Conservation (phyloP, 2,113 vertebrate genomes). For the Mohoua ochrocephala region DNA sequence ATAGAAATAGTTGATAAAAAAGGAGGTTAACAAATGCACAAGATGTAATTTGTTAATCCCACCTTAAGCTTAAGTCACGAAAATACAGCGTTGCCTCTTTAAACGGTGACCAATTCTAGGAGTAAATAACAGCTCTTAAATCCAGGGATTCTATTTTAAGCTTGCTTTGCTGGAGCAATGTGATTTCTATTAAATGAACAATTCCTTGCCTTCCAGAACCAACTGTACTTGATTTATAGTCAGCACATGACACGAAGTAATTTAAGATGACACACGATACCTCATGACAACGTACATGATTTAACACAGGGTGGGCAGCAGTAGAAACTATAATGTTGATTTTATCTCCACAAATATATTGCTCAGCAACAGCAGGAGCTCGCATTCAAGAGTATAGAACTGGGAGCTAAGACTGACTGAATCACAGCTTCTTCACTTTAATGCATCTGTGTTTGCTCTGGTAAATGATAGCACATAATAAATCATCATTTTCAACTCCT, state of each 20-base stretch:
- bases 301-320: background rate
- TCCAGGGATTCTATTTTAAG: background rate
- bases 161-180: background rate
- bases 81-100: background rate
- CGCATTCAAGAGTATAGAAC: background rate
- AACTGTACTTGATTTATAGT: slow-evolving; percentile 26
- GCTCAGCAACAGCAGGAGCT: background rate
- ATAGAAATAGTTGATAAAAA: background rate
- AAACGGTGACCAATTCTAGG: background rate
- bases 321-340: background rate
- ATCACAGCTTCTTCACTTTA: background rate
- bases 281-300: background rate
- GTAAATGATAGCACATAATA: background rate
- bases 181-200: slow-evolving; percentile 19
- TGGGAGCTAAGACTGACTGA: background rate
- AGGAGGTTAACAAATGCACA: background rate
- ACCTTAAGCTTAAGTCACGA: background rate
- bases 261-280: background rate
- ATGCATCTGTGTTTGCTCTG: background rate
- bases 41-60: background rate
- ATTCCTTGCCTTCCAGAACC: slow-evolving; percentile 19
- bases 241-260: background rate
- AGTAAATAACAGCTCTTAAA: background rate
- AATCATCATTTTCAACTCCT: background rate
- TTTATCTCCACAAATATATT: background rate